Conservation (phyloP, 30 jellyfish, hydroid and myxozoan species). For the Turritopsis dohrnii region DNA sequence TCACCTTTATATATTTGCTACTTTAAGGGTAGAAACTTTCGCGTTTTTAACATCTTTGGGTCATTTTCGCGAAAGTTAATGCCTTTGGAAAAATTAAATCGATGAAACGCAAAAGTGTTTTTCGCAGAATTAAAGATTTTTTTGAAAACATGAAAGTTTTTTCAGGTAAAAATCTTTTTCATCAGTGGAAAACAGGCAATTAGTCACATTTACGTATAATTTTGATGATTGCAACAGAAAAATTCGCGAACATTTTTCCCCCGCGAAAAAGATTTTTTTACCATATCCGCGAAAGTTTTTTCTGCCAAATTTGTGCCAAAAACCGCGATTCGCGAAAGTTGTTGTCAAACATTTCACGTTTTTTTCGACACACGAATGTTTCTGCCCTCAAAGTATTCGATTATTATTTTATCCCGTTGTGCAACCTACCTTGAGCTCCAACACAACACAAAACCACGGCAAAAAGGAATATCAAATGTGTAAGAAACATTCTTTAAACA, state of each 20-base stretch:
- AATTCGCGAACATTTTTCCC: neutral
- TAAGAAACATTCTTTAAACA: neutral
- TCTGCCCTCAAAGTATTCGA: too few relatives aligned
- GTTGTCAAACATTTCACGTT: neutral
- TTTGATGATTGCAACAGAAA: too few relatives aligned
- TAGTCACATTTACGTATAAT: too few relatives aligned
- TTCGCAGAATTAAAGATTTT: too few relatives aligned
- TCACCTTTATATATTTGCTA: neutral
- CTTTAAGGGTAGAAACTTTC: conserved; percentile 1
- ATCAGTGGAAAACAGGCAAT: neutral
- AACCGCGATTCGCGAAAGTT: neutral
- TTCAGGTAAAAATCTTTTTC: neutral
- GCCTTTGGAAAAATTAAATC: neutral
- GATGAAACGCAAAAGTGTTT: neutral
- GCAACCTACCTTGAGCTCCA: neutral
- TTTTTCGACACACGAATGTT: too few relatives aligned
- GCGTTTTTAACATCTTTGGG: neutral
- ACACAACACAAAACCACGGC: neutral
- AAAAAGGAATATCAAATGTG: neutral
- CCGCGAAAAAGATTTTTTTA: neutral
- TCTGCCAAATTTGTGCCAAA: neutral
- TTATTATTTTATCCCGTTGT: too few relatives aligned
- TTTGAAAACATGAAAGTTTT: neutral
- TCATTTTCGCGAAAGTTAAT: conserved; percentile 2
- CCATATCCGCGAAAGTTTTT: neutral